Base-by-base conservation (phyloP, 1,140 invertebrate species). In the Saccostrea glomerata region DNA sequence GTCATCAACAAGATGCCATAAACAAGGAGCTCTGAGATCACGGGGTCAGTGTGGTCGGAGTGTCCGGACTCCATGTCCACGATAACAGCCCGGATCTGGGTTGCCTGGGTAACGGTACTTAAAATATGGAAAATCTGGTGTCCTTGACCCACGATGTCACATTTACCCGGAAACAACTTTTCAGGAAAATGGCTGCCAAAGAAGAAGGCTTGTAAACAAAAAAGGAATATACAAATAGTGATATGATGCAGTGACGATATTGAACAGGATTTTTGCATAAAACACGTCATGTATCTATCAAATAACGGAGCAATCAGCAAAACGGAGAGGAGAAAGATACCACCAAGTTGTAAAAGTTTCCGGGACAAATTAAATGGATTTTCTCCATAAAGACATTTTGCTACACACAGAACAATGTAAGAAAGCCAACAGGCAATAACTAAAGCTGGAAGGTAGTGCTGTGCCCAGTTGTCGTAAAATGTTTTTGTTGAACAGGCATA, bases 51-150 rank as follows among this genome's bases (percentile, higher is more conserved):
- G 82, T 92, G 91, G 17, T 54, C 25, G 2, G 83, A 85, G 12
- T 84, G 60, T n/a, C 89, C 89, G 15, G 56, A 85, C 11, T 86
- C 20, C 63, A 91, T 87, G 58, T 93, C 93, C 23, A 88, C 85
- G 17, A 90, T 82, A 15, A 92, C 92, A 11, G 90, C 93, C 82
- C 91, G 90, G 70, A 95, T 91, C 88, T 95, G 94, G 23, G 93
- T 86, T 82, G 93, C 89, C 85, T 94, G 94, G 9, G 93, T 94
- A 17, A 94, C 30, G 40, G 95, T 92, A 11, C 93, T 92, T n/a
- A 92, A 85, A 13, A 95, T 89, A 87, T 96, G 95, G 73, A 96
- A 94, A n/a, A 95, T 91, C 83, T 95, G 95, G 90, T 96, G 95
- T 17, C 95, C 94, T 84, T 96, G 95, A 0, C 95, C 95, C 13